A percentile compares a stretch with the other conserved stretches of the same genome.
These are phyloP conservation scores for Tragelaphus imberbis DNA, from an alignment of 2,113 vertebrate genomes.

Conservation along the genomic window DNA sequence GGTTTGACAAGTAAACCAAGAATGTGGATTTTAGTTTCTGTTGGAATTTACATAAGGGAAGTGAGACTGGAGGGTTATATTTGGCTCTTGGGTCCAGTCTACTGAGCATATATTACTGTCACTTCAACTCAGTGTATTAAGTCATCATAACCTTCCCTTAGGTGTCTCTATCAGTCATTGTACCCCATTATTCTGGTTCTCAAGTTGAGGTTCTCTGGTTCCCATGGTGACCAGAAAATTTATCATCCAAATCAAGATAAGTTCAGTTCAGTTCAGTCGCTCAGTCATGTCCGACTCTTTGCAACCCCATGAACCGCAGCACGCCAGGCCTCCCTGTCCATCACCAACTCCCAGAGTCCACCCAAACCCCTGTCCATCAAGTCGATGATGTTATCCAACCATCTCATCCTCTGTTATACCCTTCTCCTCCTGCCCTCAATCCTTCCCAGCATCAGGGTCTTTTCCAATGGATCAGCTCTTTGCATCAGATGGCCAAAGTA, in stretches of 20 bases:
- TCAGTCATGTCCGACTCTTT: too few species aligned
- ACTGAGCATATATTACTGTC: not conserved
- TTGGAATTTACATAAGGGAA: not conserved
- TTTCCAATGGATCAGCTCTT: too few species aligned
- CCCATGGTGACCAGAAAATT: not conserved
- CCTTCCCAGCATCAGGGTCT: too few species aligned
- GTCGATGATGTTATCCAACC: too few species aligned
- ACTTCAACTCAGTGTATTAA: not conserved
- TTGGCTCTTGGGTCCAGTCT: not conserved
- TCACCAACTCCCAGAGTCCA: too few species aligned
- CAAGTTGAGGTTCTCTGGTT: not conserved
- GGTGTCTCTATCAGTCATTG: not conserved
- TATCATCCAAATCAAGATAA: not conserved
- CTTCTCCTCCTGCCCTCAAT: too few species aligned
- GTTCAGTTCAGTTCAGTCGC: not conserved
- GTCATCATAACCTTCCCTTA: not conserved
- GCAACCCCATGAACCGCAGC: fast-evolving
- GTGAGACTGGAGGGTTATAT: not conserved
- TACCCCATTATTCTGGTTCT: not conserved
- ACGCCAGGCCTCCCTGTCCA: too few species aligned
- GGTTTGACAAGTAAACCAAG: not conserved
- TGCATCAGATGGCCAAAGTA: too few species aligned
- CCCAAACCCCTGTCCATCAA: too few species aligned
- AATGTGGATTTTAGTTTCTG: not conserved
- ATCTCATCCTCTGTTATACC: too few species aligned